Evolutionary conservation across 2,888 invertebrate genomes (phyloP).

Genomic region (Apomyelois bistriatella): DNA sequence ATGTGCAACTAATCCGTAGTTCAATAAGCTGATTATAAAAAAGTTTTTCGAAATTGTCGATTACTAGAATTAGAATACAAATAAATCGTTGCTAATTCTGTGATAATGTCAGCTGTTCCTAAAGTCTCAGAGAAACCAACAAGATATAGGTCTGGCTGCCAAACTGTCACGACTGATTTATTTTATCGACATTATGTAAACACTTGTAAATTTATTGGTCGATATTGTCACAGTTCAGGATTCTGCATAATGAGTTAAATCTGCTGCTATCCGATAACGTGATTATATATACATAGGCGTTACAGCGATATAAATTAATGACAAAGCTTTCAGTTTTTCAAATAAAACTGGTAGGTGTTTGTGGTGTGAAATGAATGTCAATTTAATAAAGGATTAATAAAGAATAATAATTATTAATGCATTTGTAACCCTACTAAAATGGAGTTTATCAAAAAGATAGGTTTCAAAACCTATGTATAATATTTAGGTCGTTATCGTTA

Average conservation of each 20-base stretch:
- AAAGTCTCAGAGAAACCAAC: background rate
- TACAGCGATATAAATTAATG: slow-evolving; percentile 15
- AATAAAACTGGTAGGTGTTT: no score
- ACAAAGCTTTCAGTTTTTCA: no score
- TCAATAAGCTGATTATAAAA: no score
- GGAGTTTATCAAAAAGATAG: no score
- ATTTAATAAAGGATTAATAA: no score
- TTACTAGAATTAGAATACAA: background rate
- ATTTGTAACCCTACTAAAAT: no score
- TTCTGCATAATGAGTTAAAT: slow-evolving; percentile 59
- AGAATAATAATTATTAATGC: no score
- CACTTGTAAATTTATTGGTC: slow-evolving; percentile 58
- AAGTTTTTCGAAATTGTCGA: no score
- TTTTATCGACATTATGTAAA: slow-evolving; percentile 47
- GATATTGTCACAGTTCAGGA: slow-evolving; percentile 57
- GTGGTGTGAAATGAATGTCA: no score
- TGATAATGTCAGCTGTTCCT: slow-evolving; percentile 1
- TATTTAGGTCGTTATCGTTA: no score
- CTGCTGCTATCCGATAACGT: slow-evolving; percentile 43
- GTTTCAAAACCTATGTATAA: no score
- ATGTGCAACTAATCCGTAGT: no score
- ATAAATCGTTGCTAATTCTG: slow-evolving; percentile 1
- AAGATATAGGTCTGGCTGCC: background rate
- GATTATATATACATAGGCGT: slow-evolving; percentile 33
- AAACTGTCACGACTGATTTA: slow-evolving; percentile 39